These are phyloP conservation scores for Stichodactyla helianthus DNA, from an alignment of 64 coral and sea anemone species.

Conservation along the genomic window DNA sequence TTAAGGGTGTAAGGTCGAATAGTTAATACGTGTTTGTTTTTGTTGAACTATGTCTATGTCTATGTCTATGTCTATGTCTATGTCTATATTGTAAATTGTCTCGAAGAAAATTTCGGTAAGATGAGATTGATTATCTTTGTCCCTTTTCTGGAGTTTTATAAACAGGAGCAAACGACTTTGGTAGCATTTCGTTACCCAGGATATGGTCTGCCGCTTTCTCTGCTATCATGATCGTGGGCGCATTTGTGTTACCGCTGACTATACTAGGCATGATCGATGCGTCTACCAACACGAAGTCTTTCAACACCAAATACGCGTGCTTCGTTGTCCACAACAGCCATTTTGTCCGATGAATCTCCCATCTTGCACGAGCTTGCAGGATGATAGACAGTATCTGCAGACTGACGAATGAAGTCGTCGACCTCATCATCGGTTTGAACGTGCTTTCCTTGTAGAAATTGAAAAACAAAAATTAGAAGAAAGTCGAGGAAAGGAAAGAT, in stretches of 20 bases:
- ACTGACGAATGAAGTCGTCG: conserved; percentile 52
- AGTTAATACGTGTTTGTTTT: too few species aligned
- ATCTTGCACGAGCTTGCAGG: conserved; percentile 80
- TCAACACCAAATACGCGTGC: conserved; percentile 41
- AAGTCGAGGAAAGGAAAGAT: too few species aligned
- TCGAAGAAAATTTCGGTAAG: too few species aligned
- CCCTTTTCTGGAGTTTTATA: conserved; percentile 61
- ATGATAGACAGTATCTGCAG: conserved; percentile 62
- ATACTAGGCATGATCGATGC: conserved; percentile 64
- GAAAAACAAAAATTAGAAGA: neutral
- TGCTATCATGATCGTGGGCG: conserved; percentile 73
- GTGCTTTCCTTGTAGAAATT: conserved; percentile 30
- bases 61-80: too few species aligned
- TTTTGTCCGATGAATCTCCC: conserved; percentile 47
- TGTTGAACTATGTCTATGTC: too few species aligned
- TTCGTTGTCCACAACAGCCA: conserved; percentile 71
- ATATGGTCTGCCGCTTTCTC: conserved; percentile 67
- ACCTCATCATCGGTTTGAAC: conserved; percentile 63
- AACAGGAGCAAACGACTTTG: conserved; percentile 31
- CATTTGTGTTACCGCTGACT: conserved; percentile 79
- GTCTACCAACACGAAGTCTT: conserved; percentile 60
- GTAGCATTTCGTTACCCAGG: conserved; percentile 34
- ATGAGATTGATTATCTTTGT: conserved; percentile 45
- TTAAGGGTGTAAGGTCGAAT: too few species aligned
- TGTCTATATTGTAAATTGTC: too few species aligned